Conservation (phyloP, 1,140 invertebrate species). For the Ectropis grisescens region DNA sequence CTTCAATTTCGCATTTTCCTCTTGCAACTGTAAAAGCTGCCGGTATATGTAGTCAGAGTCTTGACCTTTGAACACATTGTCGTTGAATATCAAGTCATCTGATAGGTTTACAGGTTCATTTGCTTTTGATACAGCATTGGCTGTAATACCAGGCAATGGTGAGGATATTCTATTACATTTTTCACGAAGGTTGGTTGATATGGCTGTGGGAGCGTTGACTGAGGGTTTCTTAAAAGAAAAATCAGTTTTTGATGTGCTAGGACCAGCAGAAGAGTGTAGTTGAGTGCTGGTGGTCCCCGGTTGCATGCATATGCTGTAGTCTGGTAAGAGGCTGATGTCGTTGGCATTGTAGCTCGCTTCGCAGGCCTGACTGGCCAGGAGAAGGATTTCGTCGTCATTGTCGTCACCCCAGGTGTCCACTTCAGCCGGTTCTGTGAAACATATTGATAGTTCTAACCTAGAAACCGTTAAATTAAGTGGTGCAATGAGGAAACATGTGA, state of each 20-base stretch:
- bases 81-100: constrained; percentile 38
- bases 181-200: constrained; percentile 36
- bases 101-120: constrained; percentile 15
- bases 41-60: constrained; percentile 31
- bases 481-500: too few relatives aligned
- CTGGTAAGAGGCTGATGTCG: constrained; percentile 25
- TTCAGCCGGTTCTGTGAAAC: constrained; percentile 3
- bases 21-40: constrained; percentile 39
- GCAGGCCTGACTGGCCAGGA: constrained; percentile 57
- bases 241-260: constrained; percentile 28
- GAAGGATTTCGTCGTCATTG: constrained; percentile 55
- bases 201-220: constrained; percentile 9
- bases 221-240: constrained; percentile 46
- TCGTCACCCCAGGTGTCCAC: constrained; percentile 53
- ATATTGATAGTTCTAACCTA: too few relatives aligned
- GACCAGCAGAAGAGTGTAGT: constrained; percentile 14
- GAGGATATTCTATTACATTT: constrained; percentile 44
- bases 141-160: constrained; percentile 36
- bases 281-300: constrained; percentile 46
- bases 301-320: constrained; percentile 49
- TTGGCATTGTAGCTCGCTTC: constrained; percentile 40
- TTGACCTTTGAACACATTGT: constrained; percentile 35
- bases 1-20: constrained; percentile 58
- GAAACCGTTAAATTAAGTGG: too few relatives aligned
- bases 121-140: constrained; percentile 17